Conservation (phyloP, 2,888 invertebrate species). For the Dyspetes luteomarginatus region DNA sequence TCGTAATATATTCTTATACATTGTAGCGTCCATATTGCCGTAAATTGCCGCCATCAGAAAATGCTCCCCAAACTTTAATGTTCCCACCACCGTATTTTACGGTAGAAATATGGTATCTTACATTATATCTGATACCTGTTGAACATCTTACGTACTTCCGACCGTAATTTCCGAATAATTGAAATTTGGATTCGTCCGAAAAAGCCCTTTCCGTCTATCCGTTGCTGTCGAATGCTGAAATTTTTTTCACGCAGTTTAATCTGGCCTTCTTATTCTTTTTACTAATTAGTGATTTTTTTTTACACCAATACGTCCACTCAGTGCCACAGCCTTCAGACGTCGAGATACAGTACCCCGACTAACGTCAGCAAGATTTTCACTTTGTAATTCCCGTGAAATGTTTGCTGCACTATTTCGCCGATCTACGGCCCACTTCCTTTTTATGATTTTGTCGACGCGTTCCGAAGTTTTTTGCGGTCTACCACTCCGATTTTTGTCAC, state of each 20-base stretch:
- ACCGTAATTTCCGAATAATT: conserved; percentile 55
- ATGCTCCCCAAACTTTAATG: conserved; percentile 51
- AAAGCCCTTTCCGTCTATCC: conserved; percentile 28
- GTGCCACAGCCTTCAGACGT: conserved; percentile 1
- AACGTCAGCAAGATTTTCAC: conserved; percentile 26
- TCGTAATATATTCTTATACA: conserved; percentile 53
- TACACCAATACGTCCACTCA: conserved; percentile 6
- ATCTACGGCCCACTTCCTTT: neutral
- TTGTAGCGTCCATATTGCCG: conserved; percentile 42
- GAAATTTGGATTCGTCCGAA: conserved; percentile 57
- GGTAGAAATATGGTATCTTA: conserved; percentile 51
- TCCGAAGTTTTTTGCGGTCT: conserved; percentile 11
- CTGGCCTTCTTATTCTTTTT: neutral
- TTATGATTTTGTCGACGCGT: conserved; percentile 18
- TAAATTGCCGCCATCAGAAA: conserved; percentile 49
- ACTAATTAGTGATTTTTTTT: conserved; percentile 11
- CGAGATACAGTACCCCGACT: conserved; percentile 5
- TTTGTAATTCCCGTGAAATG: conserved; percentile 3
- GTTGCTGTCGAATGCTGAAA: neutral
- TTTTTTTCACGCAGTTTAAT: neutral
- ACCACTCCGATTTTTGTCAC: conserved; percentile 19
- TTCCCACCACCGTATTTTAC: conserved; percentile 51
- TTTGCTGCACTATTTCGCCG: neutral
- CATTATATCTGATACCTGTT: conserved; percentile 31
- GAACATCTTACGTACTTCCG: conserved; percentile 36